phyloP scores from a whole-genome alignment of 2,888 invertebrate genomes.

The Himalopsyche japonica region DNA sequence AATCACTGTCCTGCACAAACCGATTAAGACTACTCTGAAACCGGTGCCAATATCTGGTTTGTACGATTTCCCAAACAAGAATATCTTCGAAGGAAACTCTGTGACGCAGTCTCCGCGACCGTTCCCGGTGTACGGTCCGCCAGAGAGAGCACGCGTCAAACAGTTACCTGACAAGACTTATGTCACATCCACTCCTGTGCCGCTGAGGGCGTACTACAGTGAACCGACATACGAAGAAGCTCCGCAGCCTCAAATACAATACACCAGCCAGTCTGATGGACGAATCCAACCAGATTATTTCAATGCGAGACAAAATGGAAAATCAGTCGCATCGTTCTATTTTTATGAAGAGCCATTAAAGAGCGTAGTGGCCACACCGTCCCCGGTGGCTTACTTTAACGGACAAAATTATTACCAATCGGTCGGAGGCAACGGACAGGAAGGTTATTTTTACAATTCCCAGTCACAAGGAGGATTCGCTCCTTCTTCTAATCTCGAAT shows the following conservation, averaged over 20 bases:
- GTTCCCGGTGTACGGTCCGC: slow-evolving; percentile 58
- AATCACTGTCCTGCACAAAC: slow-evolving; percentile 52
- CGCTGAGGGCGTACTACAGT: slow-evolving; percentile 65
- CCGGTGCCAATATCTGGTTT: slow-evolving; percentile 51
- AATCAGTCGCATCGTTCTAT: slow-evolving; percentile 65
- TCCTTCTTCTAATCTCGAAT: slow-evolving; percentile 54
- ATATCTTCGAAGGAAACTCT: slow-evolving; percentile 52
- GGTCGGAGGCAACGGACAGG: slow-evolving; percentile 29
- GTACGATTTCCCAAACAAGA: slow-evolving; percentile 56
- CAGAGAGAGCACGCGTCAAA: slow-evolving; percentile 51
- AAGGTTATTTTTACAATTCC: slow-evolving; percentile 50
- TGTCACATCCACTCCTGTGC: slow-evolving; percentile 64
- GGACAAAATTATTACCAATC: slow-evolving; percentile 48
- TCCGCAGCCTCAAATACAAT: slow-evolving; percentile 57
- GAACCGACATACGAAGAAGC: slow-evolving; percentile 59
- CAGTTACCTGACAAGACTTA: slow-evolving; percentile 48
- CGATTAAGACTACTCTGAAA: slow-evolving; percentile 57
- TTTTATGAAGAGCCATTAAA: slow-evolving; percentile 66
- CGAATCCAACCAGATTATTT: slow-evolving; percentile 37
- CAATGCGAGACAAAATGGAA: slow-evolving; percentile 49
- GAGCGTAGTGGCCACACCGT: slow-evolving; percentile 57
- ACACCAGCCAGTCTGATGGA: slow-evolving; percentile 46
- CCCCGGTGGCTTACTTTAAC: slow-evolving; percentile 58
- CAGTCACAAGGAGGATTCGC: slow-evolving; percentile 50
- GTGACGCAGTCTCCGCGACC: slow-evolving; percentile 57